Evolutionary conservation across 2,888 invertebrate genomes (phyloP).

Genomic region (Clistopyga incitator): DNA sequence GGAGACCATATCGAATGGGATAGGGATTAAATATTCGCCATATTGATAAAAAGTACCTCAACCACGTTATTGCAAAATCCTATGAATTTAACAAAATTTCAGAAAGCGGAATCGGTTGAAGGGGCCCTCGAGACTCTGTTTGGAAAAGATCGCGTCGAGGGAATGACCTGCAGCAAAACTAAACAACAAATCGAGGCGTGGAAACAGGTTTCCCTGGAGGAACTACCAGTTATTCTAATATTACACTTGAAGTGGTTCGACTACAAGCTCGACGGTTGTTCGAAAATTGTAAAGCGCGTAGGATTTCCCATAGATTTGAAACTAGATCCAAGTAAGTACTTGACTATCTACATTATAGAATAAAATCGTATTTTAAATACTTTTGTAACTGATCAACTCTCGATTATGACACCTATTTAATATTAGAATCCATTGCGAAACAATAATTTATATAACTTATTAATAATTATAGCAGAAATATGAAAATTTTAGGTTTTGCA

Average conservation of each 20-base stretch:
- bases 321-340: slow-evolving; percentile 92
- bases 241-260: slow-evolving; percentile 98
- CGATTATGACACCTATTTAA: too few relatives aligned
- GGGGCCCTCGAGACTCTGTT: slow-evolving; percentile 95
- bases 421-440: too few relatives aligned
- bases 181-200: slow-evolving; percentile 94
- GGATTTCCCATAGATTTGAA: slow-evolving; percentile 96
- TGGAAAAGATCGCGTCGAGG: slow-evolving; percentile 93
- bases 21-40: too few relatives aligned
- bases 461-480: too few relatives aligned
- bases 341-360: background rate
- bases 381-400: too few relatives aligned
- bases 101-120: slow-evolving; percentile 93
- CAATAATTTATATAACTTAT: too few relatives aligned
- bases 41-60: too few relatives aligned
- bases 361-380: too few relatives aligned
- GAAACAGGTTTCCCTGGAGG: slow-evolving; percentile 95
- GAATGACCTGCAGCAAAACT: slow-evolving; percentile 92
- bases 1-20: too few relatives aligned
- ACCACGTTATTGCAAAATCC: too few relatives aligned
- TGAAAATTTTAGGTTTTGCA: too few relatives aligned
- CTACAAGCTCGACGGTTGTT: slow-evolving; percentile 93
- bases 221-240: slow-evolving; percentile 94
- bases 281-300: slow-evolving; percentile 96
- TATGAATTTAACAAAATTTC: slow-evolving; percentile 71